A percentile compares a stretch with the other conserved stretches of the same genome.
Conservation (phyloP, 2,888 invertebrate genomes). For the Volucella bombylans region DNA sequence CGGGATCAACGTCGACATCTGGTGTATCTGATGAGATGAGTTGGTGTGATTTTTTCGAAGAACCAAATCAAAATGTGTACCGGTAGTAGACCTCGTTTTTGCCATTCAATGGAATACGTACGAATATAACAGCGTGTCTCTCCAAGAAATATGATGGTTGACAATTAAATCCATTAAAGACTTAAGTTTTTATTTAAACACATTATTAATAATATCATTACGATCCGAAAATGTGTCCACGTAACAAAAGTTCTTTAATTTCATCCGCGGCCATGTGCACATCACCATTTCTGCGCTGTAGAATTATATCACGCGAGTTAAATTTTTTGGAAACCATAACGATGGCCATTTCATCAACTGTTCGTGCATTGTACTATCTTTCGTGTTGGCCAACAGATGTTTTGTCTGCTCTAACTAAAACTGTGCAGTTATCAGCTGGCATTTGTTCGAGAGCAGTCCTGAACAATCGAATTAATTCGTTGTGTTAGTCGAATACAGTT, state of each 20-base stretch:
- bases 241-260: not conserved
- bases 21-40: too few species aligned
- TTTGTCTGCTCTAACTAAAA: constrained; percentile 79
- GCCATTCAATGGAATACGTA: too few species aligned
- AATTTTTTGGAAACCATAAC: constrained; percentile 74
- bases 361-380: constrained; percentile 68
- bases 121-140: too few species aligned
- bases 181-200: constrained; percentile 67
- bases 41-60: too few species aligned
- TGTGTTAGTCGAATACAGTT: not conserved
- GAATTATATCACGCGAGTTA: constrained; percentile 76
- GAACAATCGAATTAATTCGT: too few species aligned
- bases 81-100: too few species aligned
- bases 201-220: constrained; percentile 56
- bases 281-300: constrained; percentile 69
- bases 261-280: constrained; percentile 67
- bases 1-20: too few species aligned
- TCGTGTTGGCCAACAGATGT: constrained; percentile 76
- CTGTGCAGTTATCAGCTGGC: constrained; percentile 78
- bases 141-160: constrained; percentile 66
- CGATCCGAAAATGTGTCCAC: constrained; percentile 40
- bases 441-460: constrained; percentile 71
- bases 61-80: too few species aligned
- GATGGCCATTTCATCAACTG: constrained; percentile 73
- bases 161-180: constrained; percentile 66